A percentile compares a stretch with the other conserved stretches of the same genome.
phyloP scores from a whole-genome alignment of 2,797 vertebrate species.

The Remorina albescens region DNA sequence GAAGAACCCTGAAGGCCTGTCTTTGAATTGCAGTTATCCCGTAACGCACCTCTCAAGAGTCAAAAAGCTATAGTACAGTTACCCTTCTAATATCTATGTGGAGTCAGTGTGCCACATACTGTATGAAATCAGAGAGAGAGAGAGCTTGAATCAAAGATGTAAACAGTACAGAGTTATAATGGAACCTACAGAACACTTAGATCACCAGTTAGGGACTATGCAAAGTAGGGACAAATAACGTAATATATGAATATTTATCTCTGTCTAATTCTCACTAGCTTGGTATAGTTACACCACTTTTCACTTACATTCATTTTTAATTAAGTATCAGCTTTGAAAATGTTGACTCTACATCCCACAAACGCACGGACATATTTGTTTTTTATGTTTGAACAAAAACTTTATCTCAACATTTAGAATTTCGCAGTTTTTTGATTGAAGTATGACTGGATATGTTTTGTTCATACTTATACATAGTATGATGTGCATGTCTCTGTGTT shows the following conservation, averaged over 20 bases:
- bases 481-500: not conserved
- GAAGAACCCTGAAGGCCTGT: not conserved
- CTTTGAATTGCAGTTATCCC: not conserved
- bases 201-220: not conserved
- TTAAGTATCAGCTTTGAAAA: slow-evolving; percentile 29
- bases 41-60: not conserved
- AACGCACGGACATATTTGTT: not conserved
- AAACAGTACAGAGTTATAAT: slow-evolving; percentile 6
- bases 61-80: not conserved
- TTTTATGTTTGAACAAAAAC: not conserved
- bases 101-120: not conserved
- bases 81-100: not conserved
- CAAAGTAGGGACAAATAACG: too few relatives aligned
- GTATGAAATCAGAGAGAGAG: slow-evolving; percentile 37
- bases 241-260: not conserved
- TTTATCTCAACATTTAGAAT: not conserved
- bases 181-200: not conserved
- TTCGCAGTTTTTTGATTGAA: not conserved
- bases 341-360: not conserved
- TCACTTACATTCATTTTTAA: slow-evolving; percentile 30
- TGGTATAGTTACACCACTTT: slow-evolving; percentile 6
- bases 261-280: not conserved
- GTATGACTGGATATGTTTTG: not conserved
- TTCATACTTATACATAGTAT: not conserved
- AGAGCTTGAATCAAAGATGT: slow-evolving; percentile 4